Evolutionary conservation across 2,888 invertebrate genomes (phyloP).

Genomic region (Pterostichus niger): DNA sequence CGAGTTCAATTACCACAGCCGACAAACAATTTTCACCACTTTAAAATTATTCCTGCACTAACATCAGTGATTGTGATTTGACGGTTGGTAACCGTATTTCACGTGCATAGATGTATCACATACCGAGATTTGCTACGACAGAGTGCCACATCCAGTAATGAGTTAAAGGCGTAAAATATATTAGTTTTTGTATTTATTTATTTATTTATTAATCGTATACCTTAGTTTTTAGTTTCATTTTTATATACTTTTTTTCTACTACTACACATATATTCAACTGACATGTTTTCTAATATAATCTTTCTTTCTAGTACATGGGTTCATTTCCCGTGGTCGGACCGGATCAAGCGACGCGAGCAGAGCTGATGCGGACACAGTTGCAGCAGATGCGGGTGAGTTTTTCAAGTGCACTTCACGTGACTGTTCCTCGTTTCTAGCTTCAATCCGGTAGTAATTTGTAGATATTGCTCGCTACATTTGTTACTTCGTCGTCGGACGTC

Average conservation of each 20-base stretch:
- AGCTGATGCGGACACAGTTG: slow-evolving; percentile 82
- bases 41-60: no score
- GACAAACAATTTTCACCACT: no score
- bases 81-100: no score
- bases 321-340: slow-evolving; percentile 87
- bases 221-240: neutral
- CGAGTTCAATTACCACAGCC: no score
- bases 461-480: no score
- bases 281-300: slow-evolving; percentile 1
- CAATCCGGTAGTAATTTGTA: neutral
- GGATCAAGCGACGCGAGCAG: slow-evolving; percentile 83
- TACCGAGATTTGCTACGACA: no score
- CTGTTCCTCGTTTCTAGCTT: neutral
- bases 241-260: neutral
- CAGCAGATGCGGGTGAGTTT: slow-evolving; percentile 82
- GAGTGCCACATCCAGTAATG: no score
- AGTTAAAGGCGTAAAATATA: no score
- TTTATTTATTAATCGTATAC: neutral
- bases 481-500: no score
- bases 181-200: no score
- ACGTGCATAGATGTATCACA: no score
- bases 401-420: neutral
- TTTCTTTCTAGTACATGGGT: slow-evolving; percentile 85
- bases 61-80: no score
- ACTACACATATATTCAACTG: neutral